These are phyloP conservation scores for Lathamus discolor DNA, from an alignment of 2,113 vertebrate genomes.

Conservation along the genomic window DNA sequence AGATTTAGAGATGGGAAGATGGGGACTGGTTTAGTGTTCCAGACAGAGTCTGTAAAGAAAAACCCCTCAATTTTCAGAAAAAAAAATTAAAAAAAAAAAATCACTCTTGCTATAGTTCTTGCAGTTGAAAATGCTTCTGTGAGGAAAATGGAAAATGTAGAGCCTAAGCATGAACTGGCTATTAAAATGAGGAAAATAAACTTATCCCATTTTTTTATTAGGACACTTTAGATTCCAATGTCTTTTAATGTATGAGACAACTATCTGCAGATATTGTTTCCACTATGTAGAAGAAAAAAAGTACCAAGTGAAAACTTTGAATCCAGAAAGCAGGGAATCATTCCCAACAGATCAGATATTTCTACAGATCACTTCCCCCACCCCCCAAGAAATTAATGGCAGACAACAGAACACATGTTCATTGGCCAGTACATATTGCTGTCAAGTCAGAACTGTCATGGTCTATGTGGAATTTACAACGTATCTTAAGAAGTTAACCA, in stretches of 20 bases:
- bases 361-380: not conserved
- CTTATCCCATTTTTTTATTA: not conserved
- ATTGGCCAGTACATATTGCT: not conserved
- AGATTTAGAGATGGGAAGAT: not conserved
- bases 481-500: not conserved
- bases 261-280: not conserved
- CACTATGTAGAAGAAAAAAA: not conserved
- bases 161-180: not conserved
- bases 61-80: not conserved
- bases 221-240: not conserved
- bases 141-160: not conserved
- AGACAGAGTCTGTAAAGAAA: not conserved
- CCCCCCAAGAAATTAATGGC: not conserved
- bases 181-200: not conserved
- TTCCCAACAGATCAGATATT: not conserved
- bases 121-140: not conserved
- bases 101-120: not conserved
- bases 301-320: not conserved
- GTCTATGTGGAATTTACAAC: not conserved
- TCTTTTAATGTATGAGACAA: not conserved
- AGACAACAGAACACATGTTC: not conserved
- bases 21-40: not conserved
- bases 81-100: not conserved
- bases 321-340: not conserved
- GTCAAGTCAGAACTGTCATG: not conserved